These are phyloP conservation scores for Mellilla xanthometata DNA, from an alignment of 2,888 invertebrate genomes.

Conservation along the genomic window DNA sequence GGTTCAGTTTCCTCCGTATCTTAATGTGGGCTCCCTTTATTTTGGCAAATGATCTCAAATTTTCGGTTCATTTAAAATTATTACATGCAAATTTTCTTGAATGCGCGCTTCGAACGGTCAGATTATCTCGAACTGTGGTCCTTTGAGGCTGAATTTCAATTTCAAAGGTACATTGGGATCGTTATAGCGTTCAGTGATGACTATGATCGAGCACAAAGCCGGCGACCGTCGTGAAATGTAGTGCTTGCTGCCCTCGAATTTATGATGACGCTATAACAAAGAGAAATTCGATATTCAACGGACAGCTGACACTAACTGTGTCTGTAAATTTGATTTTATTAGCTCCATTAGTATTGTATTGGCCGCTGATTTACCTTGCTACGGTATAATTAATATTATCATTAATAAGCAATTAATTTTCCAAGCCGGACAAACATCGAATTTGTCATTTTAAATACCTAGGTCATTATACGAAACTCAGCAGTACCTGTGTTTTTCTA, in stretches of 20 bases:
- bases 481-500: no score
- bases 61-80: slow-evolving; percentile 53
- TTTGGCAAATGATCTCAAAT: slow-evolving; percentile 50
- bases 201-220: slow-evolving; percentile 29
- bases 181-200: slow-evolving; percentile 22
- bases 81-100: slow-evolving; percentile 35
- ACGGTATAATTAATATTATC: no score
- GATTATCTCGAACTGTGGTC: slow-evolving; percentile 29
- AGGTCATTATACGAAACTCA: no score
- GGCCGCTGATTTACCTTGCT: neutral
- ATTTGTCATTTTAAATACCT: no score
- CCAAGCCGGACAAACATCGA: no score
- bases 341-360: slow-evolving; percentile 4
- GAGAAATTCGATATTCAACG: slow-evolving; percentile 42
- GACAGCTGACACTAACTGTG: slow-evolving; percentile 20
- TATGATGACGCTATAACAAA: slow-evolving; percentile 51
- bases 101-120: slow-evolving; percentile 24
- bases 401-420: no score
- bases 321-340: slow-evolving; percentile 22
- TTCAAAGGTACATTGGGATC: slow-evolving; percentile 25
- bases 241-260: slow-evolving; percentile 46
- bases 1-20: slow-evolving; percentile 40
- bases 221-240: slow-evolving; percentile 46
- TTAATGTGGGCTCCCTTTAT: slow-evolving; percentile 46
- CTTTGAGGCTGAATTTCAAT: slow-evolving; percentile 29